These are phyloP conservation scores for Endomychus coccineus DNA, from an alignment of 2,888 invertebrate species.

Conservation along the genomic window DNA sequence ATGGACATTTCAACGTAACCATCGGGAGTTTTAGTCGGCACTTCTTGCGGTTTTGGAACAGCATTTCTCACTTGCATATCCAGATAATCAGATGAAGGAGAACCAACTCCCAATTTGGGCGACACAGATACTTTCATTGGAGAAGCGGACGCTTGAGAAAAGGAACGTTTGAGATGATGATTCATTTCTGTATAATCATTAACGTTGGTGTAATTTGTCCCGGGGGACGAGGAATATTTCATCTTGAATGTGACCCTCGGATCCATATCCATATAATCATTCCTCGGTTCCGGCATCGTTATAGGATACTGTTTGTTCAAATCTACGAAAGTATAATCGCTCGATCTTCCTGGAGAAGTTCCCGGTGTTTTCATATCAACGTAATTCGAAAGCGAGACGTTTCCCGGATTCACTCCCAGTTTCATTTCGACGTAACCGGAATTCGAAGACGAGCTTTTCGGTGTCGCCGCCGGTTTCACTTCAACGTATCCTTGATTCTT, in stretches of 20 bases:
- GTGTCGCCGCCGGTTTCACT: conserved; percentile 45
- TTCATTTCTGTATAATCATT: conserved; percentile 11
- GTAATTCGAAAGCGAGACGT: conserved; percentile 39
- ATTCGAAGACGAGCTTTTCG: conserved; percentile 8
- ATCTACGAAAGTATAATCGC: conserved; percentile 13
- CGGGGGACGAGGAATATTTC: conserved; percentile 8
- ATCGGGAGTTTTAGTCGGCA: conserved; percentile 43
- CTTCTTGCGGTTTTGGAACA: conserved; percentile 5
- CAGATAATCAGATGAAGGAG: conserved; percentile 34
- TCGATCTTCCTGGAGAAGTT: conserved; percentile 35
- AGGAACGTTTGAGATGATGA: conserved; percentile 10
- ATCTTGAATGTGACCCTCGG: conserved; percentile 11
- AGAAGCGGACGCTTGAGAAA: conserved; percentile 23
- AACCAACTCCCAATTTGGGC: conserved; percentile 7
- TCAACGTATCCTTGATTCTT: conserved; percentile 50
- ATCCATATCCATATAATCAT: conserved; percentile 42
- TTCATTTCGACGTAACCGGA: conserved; percentile 45
- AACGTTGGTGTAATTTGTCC: conserved; percentile 22
- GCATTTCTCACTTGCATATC: conserved; percentile 40
- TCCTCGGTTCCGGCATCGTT: conserved; percentile 11
- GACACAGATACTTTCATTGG: conserved; percentile 14
- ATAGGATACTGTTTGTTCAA: conserved; percentile 4
- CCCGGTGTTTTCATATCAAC: conserved; percentile 52
- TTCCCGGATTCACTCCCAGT: conserved; percentile 33
- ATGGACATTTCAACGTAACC: conserved; percentile 62